Conservation (phyloP, 1,140 invertebrate genomes). For the Carposina sasakii region DNA sequence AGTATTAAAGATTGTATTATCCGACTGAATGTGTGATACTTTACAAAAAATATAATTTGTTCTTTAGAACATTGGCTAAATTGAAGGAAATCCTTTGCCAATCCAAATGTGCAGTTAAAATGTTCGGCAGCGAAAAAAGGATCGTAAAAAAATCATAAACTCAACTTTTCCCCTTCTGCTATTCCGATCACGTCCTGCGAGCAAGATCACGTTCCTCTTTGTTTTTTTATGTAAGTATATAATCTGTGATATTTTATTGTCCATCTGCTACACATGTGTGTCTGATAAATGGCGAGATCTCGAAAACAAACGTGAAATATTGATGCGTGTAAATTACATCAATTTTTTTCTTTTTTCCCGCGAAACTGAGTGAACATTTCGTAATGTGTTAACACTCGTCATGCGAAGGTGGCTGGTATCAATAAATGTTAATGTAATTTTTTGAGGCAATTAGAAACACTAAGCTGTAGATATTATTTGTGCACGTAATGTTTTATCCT, state of each 20-base stretch:
- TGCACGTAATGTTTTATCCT: no score
- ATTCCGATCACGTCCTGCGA: background rate
- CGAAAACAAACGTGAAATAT: slow-evolving; percentile 3
- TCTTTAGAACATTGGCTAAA: no score
- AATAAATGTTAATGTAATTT: no score
- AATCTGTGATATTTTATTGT: background rate
- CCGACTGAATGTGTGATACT: no score
- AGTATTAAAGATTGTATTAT: no score
- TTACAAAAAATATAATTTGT: no score
- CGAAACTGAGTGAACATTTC: no score
- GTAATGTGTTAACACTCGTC: no score
- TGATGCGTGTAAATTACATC: background rate
- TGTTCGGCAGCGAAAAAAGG: background rate
- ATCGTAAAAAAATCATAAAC: slow-evolving; percentile 9
- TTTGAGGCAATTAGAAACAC: no score
- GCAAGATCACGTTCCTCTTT: slow-evolving; percentile 3
- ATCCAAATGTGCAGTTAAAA: background rate
- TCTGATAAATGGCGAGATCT: slow-evolving; percentile 5
- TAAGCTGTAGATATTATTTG: no score
- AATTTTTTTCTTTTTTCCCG: slow-evolving; percentile 3
- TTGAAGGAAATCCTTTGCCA: background rate
- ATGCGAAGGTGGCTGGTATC: no score
- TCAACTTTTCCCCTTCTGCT: slow-evolving; percentile 2
- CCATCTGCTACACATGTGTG: slow-evolving; percentile 2
- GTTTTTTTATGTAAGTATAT: slow-evolving; percentile 6